Conservation (phyloP, 2,113 vertebrate genomes). For the Pogona vitticeps region DNA sequence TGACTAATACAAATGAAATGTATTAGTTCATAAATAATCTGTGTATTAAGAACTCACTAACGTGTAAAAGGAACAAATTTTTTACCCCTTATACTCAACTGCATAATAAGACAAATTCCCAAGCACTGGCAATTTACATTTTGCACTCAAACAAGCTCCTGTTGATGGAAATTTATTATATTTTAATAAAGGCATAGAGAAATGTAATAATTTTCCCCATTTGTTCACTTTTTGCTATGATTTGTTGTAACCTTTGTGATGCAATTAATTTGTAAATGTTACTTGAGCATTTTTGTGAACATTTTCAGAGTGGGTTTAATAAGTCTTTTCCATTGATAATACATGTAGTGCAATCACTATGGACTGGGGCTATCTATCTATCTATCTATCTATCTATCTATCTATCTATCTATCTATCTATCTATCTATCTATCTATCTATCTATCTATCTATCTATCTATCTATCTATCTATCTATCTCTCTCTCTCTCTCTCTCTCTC, state of each 20-base stretch:
- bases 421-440: too few relatives aligned
- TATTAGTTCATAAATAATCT: slow-evolving; percentile 37
- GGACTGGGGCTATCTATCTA: background rate
- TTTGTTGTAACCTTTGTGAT: background rate
- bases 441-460: too few relatives aligned
- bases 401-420: too few relatives aligned
- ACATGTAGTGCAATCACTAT: background rate
- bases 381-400: too few relatives aligned
- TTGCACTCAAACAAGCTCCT: background rate
- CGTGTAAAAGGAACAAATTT: slow-evolving; percentile 37
- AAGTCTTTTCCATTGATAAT: background rate
- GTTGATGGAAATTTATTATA: background rate
- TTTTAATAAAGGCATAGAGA: background rate
- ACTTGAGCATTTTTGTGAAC: background rate
- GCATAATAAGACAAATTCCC: slow-evolving; percentile 5
- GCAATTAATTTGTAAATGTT: background rate
- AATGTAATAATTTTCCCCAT: background rate
- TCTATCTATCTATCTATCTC: too few relatives aligned
- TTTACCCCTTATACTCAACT: slow-evolving; percentile 15
- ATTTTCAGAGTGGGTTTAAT: background rate
- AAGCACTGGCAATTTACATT: background rate
- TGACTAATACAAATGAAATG: slow-evolving; percentile 52
- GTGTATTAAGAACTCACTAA: slow-evolving; percentile 47
- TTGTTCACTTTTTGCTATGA: too few relatives aligned
- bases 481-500: too few relatives aligned